Evolutionary conservation across 2,113 vertebrate species (phyloP).

Genomic region (Nothobranchius furzeri): DNA sequence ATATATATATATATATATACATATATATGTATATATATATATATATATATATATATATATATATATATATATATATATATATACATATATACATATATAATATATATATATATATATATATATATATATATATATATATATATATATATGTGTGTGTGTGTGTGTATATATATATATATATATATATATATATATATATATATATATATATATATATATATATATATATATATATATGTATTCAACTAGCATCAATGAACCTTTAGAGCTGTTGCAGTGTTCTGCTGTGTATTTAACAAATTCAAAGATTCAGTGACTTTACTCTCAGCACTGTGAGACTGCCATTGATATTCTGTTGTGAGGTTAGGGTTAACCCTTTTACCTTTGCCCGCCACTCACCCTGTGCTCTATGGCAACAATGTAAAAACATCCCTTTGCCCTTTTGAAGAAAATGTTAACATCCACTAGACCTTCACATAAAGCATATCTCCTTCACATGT

Average conservation of each 20-base stretch:
- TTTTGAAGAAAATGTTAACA: slow-evolving; percentile 28
- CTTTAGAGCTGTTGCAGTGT: not conserved
- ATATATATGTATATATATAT: no score
- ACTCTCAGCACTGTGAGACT: slow-evolving; percentile 23
- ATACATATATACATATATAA: no score
- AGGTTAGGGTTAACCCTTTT: slow-evolving; percentile 2
- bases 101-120: no score
- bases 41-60: not conserved
- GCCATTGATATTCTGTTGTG: slow-evolving; percentile 57
- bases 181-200: not conserved
- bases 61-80: no score
- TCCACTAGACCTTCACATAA: slow-evolving; percentile 26
- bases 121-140: not conserved
- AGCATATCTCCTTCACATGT: slow-evolving; percentile 5
- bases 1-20: no score
- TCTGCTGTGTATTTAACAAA: slow-evolving; percentile 43
- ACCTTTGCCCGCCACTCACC: slow-evolving; percentile 38
- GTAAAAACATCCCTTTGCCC: slow-evolving; percentile 36
- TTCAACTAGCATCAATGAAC: no score
- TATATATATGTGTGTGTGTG: no score
- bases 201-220: no score
- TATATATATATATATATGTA: not conserved
- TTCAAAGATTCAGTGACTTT: slow-evolving; percentile 19
- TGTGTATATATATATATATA: no score
- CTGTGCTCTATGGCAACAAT: slow-evolving; percentile 46